These are phyloP conservation scores for Aegotheles bennettii DNA, from an alignment of 2,113 vertebrate species.

Conservation along the genomic window DNA sequence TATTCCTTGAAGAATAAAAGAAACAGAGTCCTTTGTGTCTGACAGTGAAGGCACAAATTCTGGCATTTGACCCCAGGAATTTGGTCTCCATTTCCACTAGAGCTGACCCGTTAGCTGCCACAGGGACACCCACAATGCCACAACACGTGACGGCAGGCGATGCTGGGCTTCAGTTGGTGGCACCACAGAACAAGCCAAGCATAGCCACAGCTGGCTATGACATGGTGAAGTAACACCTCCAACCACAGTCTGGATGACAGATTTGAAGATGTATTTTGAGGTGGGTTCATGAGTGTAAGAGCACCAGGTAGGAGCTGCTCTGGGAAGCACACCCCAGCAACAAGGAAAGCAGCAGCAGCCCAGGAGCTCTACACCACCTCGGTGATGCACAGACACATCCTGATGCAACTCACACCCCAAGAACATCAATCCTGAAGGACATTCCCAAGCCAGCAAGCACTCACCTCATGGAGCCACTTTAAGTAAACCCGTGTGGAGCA, in stretches of 20 bases:
- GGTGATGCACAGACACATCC: not conserved
- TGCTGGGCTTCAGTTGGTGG: not conserved
- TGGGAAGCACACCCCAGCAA: not conserved
- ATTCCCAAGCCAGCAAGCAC: not conserved
- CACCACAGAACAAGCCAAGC: not conserved
- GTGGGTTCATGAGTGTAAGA: not conserved
- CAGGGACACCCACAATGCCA: not conserved
- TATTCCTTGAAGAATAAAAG: slow-evolving; percentile 18
- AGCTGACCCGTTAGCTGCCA: not conserved
- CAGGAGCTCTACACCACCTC: not conserved
- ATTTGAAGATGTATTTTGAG: not conserved
- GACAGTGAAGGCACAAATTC: slow-evolving; percentile 14
- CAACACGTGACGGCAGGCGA: not conserved
- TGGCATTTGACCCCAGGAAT: slow-evolving; percentile 41
- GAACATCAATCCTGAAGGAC: not conserved
- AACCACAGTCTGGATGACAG: not conserved
- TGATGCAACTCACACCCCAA: not conserved
- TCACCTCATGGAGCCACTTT: not conserved
- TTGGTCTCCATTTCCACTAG: slow-evolving; percentile 28
- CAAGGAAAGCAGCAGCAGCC: not conserved
- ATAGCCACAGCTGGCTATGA: not conserved
- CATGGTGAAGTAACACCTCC: not conserved
- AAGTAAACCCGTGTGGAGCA: fast-evolving
- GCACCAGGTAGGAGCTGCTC: not conserved
- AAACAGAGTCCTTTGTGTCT: slow-evolving; percentile 50